A percentile compares a stretch with the other conserved stretches of the same genome.
Evolutionary conservation across 2,888 invertebrate genomes (phyloP).

Genomic region (Campoletis raptor): DNA sequence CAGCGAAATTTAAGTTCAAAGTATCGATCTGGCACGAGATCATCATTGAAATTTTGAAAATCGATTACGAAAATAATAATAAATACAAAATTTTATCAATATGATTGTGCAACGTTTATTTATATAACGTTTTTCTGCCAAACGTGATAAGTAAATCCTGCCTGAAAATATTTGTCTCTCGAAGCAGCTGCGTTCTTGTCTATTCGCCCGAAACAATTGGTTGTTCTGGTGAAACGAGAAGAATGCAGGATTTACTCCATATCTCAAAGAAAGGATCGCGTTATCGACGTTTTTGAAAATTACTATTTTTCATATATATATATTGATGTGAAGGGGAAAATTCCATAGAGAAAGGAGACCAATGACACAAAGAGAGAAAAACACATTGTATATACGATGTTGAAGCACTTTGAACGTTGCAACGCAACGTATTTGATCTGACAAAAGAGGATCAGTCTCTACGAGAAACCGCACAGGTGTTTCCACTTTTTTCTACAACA

Average conservation of each 20-base stretch:
- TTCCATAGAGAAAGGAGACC: conserved; percentile 11
- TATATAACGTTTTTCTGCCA: not conserved
- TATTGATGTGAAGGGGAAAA: not conserved
- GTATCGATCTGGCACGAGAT: not conserved
- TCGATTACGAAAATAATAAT: not conserved
- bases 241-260: conserved; percentile 8
- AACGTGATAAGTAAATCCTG: conserved; percentile 18
- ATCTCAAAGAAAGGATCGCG: not conserved
- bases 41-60: not conserved
- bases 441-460: conserved; percentile 14
- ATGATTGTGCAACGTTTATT: not conserved
- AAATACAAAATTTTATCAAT: not conserved
- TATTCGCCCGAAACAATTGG: not conserved
- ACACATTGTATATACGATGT: not conserved
- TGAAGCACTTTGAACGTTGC: conserved; percentile 17
- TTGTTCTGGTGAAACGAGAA: not conserved
- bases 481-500: conserved; percentile 20
- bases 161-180: not conserved
- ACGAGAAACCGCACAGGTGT: conserved; percentile 34
- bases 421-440: conserved; percentile 6
- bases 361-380: conserved; percentile 4
- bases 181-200: not conserved
- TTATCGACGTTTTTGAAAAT: conserved; percentile 34
- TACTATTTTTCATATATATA: not conserved
- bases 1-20: not conserved